Evolutionary conservation across 2,888 invertebrate species (phyloP).

Genomic region (Yponomeuta evonymella): DNA sequence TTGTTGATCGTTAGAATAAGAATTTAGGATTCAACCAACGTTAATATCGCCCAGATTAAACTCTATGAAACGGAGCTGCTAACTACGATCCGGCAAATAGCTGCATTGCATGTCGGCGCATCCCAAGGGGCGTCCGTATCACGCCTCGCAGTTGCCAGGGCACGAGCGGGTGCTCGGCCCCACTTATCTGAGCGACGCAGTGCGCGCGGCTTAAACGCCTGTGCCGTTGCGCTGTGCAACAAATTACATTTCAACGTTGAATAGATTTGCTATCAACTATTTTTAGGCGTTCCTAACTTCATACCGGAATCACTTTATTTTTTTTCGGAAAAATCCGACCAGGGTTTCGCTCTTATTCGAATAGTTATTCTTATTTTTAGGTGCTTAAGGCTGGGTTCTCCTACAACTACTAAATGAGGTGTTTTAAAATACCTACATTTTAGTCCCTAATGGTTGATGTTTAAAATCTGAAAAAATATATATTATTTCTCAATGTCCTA

Average conservation of each 20-base stretch:
- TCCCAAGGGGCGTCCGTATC: slow-evolving; percentile 6
- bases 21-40: background rate
- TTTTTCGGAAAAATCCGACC: too few species aligned
- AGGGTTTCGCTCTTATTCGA: too few species aligned
- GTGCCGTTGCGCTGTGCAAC: slow-evolving; percentile 8
- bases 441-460: too few species aligned
- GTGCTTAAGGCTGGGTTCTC: too few species aligned
- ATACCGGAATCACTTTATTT: too few species aligned
- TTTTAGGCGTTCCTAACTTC: background rate
- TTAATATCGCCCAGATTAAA: background rate
- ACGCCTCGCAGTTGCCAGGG: background rate
- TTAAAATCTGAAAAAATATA: too few species aligned
- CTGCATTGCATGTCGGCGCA: background rate
- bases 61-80: background rate
- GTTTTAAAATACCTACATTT: too few species aligned
- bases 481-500: too few species aligned
- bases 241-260: slow-evolving; percentile 1
- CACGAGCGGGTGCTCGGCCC: background rate
- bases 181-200: slow-evolving; percentile 6
- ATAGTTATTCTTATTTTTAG: too few species aligned
- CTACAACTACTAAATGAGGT: too few species aligned
- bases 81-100: background rate
- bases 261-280: background rate
- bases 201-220: slow-evolving; percentile 12
- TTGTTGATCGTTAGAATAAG: too few species aligned